phyloP scores from a whole-genome alignment of 2,797 vertebrate genomes.

The Eospalax fontanierii region DNA sequence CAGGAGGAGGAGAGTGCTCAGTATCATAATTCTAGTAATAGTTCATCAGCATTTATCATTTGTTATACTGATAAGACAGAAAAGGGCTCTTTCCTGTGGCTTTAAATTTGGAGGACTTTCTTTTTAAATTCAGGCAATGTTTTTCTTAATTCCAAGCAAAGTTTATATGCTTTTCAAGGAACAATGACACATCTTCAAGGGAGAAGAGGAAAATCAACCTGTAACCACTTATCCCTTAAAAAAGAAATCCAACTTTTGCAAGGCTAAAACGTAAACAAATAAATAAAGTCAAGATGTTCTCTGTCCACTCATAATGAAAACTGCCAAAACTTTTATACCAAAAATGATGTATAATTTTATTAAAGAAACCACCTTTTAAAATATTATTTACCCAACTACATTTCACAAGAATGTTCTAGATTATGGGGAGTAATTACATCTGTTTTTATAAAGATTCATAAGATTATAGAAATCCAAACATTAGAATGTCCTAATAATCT shows the following conservation, averaged over 20 bases:
- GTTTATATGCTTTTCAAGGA: constrained; percentile 37
- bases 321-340: constrained; percentile 67
- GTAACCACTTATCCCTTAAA: constrained; percentile 67
- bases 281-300: constrained; percentile 72
- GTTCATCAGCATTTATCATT: constrained; percentile 52
- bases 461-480: constrained; percentile 72
- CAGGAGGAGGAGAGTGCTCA: constrained; percentile 47
- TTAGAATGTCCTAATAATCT: constrained; percentile 54
- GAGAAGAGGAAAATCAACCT: constrained; percentile 69
- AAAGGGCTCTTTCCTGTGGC: background rate
- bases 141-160: constrained; percentile 54
- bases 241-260: constrained; percentile 75
- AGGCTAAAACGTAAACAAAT: constrained; percentile 67
- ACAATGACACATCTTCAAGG: constrained; percentile 53
- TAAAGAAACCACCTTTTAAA: constrained; percentile 76
- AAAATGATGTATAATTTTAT: constrained; percentile 61
- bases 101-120: constrained; percentile 54
- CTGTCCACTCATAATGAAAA: constrained; percentile 41
- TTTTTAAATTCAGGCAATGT: constrained; percentile 58
- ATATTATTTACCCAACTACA: constrained; percentile 21
- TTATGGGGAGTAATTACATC: constrained; percentile 45
- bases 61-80: constrained; percentile 21
- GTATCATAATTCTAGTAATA: constrained; percentile 43
- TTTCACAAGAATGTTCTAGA: constrained; percentile 48
- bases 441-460: constrained; percentile 70